Conservation (phyloP, 2,888 invertebrate species). For the Perizoma affinitatum region DNA sequence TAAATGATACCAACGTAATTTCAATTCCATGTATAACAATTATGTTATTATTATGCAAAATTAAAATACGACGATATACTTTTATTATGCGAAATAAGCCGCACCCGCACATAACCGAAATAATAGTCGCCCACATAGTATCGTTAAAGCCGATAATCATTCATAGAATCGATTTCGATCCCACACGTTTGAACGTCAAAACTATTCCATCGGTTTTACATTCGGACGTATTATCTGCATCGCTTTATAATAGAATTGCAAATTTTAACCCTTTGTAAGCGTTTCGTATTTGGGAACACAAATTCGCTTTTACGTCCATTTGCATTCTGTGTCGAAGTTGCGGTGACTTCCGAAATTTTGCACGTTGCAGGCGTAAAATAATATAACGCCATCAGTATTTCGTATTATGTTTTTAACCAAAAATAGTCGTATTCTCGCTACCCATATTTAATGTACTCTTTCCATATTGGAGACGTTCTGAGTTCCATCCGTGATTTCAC, state of each 20-base stretch:
- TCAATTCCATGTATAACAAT: too few species aligned
- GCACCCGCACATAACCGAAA: not conserved
- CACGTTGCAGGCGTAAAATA: constrained; percentile 38
- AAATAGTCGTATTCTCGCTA: too few species aligned
- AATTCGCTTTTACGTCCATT: constrained; percentile 82
- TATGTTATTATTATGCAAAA: too few species aligned
- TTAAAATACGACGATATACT: too few species aligned
- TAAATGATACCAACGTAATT: too few species aligned
- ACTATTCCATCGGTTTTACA: constrained; percentile 70
- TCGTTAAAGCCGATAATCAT: constrained; percentile 8
- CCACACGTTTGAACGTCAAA: constrained; percentile 49
- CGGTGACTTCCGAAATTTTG: constrained; percentile 68
- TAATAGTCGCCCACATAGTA: not conserved
- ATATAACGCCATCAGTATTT: not conserved
- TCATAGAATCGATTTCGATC: constrained; percentile 11
- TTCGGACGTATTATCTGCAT: constrained; percentile 75
- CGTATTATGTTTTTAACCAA: too few species aligned
- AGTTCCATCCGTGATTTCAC: too few species aligned
- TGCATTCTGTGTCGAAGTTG: constrained; percentile 73
- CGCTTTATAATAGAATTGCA: constrained; percentile 81
- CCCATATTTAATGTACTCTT: too few species aligned
- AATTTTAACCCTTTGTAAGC: constrained; percentile 83
- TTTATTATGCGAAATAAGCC: not conserved
- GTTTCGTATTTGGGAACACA: constrained; percentile 79
- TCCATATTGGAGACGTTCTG: too few species aligned